phyloP scores from a whole-genome alignment of 2,113 vertebrate genomes.

The Actenoides lindsayi region DNA sequence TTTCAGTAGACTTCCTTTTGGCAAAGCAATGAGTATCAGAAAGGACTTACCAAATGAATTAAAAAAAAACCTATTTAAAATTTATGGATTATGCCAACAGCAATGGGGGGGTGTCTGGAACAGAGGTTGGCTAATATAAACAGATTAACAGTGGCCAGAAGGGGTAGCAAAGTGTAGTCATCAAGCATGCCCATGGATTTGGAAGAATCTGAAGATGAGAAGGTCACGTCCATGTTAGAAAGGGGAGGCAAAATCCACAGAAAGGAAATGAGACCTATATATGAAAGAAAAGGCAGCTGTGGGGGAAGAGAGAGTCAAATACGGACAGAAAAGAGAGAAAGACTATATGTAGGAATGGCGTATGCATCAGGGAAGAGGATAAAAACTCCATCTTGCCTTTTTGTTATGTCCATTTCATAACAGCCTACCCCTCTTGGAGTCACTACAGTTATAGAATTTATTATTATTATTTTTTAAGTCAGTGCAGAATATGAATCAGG shows the following conservation, averaged over 20 bases:
- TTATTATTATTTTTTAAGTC: neutral
- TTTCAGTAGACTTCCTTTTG: conserved; percentile 48
- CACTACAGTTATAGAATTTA: neutral
- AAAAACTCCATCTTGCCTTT: neutral
- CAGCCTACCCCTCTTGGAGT: neutral
- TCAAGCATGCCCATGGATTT: neutral
- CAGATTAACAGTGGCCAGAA: conserved; percentile 5
- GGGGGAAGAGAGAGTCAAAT: neutral
- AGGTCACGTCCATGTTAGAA: neutral
- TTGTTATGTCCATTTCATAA: neutral
- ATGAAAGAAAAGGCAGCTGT: neutral
- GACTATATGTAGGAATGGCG: neutral
- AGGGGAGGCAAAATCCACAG: neutral
- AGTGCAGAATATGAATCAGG: neutral
- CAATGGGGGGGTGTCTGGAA: neutral
- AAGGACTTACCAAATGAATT: neutral
- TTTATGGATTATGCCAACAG: neutral
- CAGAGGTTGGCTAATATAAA: neutral
- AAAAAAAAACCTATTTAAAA: neutral
- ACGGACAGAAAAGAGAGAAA: neutral
- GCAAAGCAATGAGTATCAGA: neutral
- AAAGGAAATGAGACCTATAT: neutral
- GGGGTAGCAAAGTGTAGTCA: neutral
- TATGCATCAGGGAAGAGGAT: neutral
- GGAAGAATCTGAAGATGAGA: conserved; percentile 8